These are phyloP conservation scores for Pangasius sanitwongsei DNA, from an alignment of 2,797 vertebrate genomes.

Conservation along the genomic window DNA sequence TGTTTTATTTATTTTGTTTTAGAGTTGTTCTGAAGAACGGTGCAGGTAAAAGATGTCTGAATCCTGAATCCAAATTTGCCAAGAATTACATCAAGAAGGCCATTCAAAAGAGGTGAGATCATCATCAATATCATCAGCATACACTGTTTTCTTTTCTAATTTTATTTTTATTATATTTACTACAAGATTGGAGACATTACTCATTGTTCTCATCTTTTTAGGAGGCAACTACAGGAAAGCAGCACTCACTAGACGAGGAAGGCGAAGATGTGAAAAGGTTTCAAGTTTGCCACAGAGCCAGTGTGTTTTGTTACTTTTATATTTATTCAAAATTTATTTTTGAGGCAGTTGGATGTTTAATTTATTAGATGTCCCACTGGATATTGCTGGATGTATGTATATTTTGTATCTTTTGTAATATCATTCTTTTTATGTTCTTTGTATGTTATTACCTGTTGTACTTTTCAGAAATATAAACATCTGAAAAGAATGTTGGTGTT, in stretches of 20 bases:
- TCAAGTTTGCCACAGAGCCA: neutral
- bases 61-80: slow-evolving; percentile 32
- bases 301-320: neutral
- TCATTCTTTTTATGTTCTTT: neutral
- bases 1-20: neutral
- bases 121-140: neutral
- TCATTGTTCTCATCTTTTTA: neutral
- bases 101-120: slow-evolving; percentile 15
- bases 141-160: too few species aligned
- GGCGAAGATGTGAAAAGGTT: neutral
- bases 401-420: neutral
- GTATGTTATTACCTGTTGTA: neutral
- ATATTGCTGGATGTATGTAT: neutral
- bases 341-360: neutral
- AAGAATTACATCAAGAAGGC: slow-evolving; percentile 25
- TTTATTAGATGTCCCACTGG: neutral
- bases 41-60: slow-evolving; percentile 36
- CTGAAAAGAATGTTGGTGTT: neutral
- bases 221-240: neutral
- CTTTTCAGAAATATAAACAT: neutral
- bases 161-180: neutral
- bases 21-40: slow-evolving; percentile 40
- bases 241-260: neutral
- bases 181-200: neutral
- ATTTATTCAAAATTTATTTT: neutral